Evolutionary conservation across 2,113 vertebrate species (phyloP), one percentile per base, ranked within the genome.

Genomic region (Calyptomena viridis): DNA sequence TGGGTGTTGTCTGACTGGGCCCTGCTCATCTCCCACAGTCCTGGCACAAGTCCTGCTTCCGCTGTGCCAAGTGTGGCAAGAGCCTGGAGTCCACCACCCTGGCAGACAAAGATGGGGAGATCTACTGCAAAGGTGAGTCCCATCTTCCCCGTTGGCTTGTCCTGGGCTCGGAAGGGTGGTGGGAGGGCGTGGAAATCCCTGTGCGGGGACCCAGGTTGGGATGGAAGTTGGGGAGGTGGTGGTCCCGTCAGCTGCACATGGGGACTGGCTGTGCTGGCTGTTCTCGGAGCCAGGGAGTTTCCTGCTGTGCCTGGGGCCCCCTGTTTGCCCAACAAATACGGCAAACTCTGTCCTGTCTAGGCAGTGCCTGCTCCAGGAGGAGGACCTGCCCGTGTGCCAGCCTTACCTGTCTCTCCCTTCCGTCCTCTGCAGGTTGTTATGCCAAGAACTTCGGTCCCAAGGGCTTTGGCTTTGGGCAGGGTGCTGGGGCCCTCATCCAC

Each of bases 31-130:
- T 82, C 91, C 92, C 25, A 1, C 96, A 99, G 99, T 97, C 99
- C 33, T 99, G 99, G 99, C 99, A 99, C 92, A 99, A 98, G 97
- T 94, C 98, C 87, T 99, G 99, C 92, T 99, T 99, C 97, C 99
- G 99, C 39, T 99, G 99, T 77, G 98, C 98, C 82, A 98, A 98
- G 58, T 99, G 99, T 60, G 98, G 98, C 62, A 99, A 99, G 92
- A 98, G 99, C 75, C 98, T 99, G 17, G 99, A 99, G 97, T 99
- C 99, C 25, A 99, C 99, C 91, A 99, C 99, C 69, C 95, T 99
- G 95, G 98, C 99, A 8, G 99, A 99, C 96, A 99, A 99, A 96
- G 99, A 99, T 0, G 99, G 99, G 42, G 99, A 99, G 94, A 99
- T 99, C 93, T 99, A 98, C 93, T 99, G 99, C 98, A 99, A 99